Base-by-base conservation (phyloP, 2,797 vertebrate species). In the Galaxias olidus region DNA sequence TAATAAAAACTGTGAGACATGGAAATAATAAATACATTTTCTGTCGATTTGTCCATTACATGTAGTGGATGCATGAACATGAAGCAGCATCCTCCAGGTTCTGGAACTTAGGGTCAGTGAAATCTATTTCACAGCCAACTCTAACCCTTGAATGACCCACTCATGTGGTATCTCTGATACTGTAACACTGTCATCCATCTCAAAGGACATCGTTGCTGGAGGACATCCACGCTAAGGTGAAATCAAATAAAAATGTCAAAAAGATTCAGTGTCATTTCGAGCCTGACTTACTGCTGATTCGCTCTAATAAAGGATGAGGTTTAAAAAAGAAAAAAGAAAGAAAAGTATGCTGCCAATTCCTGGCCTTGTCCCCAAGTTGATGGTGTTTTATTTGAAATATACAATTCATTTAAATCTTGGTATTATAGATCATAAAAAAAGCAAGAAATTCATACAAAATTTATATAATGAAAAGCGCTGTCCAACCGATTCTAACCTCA, bases 171-270 rank as follows among this genome's bases (percentile, higher is more conserved):
- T 48, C 59, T 63, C 15, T 10, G 9, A 56, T 56, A 10, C 45
- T 51, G 45, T 56, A 54, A 52, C 41, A 18, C 9, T 59, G 54
- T 60, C 40, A 56, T 64, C 65, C 53, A 72, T 75, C 73, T 79
- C 41, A 68, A 17, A 76, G 47, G 18, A 65, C 6, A 10, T 17
- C 62, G 62, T 52, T 73, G 63, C 65, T 66, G 60, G 59, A 77
- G 56, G 72, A 76, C 66, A 69, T 74, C 73, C 63, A 53, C 54
- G 45, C 59, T 7, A 14, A 64, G 69, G 60, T 66, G 73, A 49
- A 76, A 57, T 69, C 9, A 68, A 13, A 74, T 76, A 75, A 77
- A 70, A 40, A 52, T 70, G 63, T 73, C 79, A 72, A 54, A 69
- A 69, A 63, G 40, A 72, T 58, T 46, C 47, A 54, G 48, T 12